Conservation (phyloP, 2,113 vertebrate genomes). For the Lepisosteus oculatus region DNA sequence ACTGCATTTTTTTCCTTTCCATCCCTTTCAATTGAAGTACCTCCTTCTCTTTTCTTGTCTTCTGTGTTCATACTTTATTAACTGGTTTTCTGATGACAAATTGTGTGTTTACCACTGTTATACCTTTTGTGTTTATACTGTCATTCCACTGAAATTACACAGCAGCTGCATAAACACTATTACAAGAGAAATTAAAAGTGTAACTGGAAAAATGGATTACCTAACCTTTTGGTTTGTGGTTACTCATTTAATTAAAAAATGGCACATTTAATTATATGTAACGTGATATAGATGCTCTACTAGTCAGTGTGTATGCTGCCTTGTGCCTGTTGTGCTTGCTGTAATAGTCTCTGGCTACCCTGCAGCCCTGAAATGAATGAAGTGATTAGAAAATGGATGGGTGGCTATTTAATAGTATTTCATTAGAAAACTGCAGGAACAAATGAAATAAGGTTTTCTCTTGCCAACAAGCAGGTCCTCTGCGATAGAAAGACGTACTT, state of each 20-base stretch:
- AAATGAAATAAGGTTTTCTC: too few relatives aligned
- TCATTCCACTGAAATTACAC: constrained; percentile 54
- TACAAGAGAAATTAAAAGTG: constrained; percentile 15
- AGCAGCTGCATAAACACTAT: constrained; percentile 54
- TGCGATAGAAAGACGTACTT: too few relatives aligned
- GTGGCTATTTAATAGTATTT: too few relatives aligned
- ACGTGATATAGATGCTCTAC: too few relatives aligned
- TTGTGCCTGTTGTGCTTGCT: background rate
- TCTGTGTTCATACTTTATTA: constrained; percentile 8
- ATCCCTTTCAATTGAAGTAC: too few relatives aligned
- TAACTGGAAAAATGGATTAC: constrained; percentile 26
- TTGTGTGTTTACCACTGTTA: constrained; percentile 44
- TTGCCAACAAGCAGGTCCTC: too few relatives aligned
- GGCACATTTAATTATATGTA: constrained; percentile 11
- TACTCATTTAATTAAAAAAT: constrained; percentile 19
- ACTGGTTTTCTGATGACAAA: constrained; percentile 40
- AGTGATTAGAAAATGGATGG: too few relatives aligned
- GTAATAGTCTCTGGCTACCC: background rate
- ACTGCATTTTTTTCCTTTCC: too few relatives aligned
- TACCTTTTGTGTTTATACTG: constrained; percentile 49
- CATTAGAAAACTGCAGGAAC: too few relatives aligned
- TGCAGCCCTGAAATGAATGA: constrained; percentile 5
- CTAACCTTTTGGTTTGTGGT: constrained; percentile 5
- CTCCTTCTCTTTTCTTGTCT: too few relatives aligned
- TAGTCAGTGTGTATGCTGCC: background rate